These are phyloP conservation scores for Enteromius viviparus DNA, from an alignment of 2,797 vertebrate species.

Conservation along the genomic window DNA sequence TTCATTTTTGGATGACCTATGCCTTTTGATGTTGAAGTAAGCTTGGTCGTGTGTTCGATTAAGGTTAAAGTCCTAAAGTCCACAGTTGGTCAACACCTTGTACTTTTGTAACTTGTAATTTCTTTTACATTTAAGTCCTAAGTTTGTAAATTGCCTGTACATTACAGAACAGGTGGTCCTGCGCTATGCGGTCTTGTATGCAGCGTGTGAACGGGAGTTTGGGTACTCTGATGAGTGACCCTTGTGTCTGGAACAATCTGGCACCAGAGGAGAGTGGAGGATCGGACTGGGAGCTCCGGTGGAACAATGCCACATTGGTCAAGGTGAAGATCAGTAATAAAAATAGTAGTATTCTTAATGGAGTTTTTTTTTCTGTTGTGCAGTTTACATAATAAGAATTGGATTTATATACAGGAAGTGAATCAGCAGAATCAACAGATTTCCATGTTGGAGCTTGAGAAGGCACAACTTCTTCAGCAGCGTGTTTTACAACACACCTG, in stretches of 20 bases:
- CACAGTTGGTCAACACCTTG: neutral
- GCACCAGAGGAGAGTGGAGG: constrained; percentile 57
- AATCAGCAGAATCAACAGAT: constrained; percentile 74
- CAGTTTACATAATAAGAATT: neutral
- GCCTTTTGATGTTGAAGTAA: neutral
- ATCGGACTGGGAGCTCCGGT: constrained; percentile 73
- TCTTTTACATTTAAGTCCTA: neutral
- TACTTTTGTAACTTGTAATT: no score
- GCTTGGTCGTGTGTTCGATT: neutral
- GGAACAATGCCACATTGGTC: constrained; percentile 73
- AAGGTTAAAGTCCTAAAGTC: neutral
- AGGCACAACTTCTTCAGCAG: constrained; percentile 66
- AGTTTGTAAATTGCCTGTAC: neutral
- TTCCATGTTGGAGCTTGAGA: constrained; percentile 73
- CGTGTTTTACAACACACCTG: constrained; percentile 62
- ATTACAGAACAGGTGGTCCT: constrained; percentile 51
- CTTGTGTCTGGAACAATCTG: constrained; percentile 63
- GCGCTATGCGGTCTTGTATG: constrained; percentile 71
- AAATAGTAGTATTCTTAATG: neutral
- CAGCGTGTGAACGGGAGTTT: constrained; percentile 76
- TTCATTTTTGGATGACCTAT: neutral
- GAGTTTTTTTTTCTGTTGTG: neutral
- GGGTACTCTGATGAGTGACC: constrained; percentile 74
- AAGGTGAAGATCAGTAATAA: constrained; percentile 62
- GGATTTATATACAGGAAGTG: constrained; percentile 68